Percentiles rank a stretch among this genome's conserved stretches.
Conservation (phyloP, 2,888 invertebrate genomes). For the Troides oblongomaculatus region DNA sequence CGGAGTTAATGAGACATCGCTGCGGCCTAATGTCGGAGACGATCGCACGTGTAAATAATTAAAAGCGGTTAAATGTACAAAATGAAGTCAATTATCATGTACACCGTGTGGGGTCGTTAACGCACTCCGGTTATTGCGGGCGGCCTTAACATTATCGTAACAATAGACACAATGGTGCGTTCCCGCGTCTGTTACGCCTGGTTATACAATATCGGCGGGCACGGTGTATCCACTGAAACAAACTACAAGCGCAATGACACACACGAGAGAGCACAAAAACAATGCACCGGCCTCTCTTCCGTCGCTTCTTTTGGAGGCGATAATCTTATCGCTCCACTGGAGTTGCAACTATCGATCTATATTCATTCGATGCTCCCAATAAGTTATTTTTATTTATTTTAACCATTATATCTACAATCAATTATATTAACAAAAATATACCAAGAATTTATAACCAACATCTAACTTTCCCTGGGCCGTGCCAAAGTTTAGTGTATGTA, state of each 20-base stretch:
- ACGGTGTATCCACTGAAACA: constrained; percentile 37
- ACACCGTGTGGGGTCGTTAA: constrained; percentile 23
- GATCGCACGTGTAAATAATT: constrained; percentile 21
- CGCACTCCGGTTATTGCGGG: constrained; percentile 46
- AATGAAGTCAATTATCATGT: constrained; percentile 25
- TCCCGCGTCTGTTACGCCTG: constrained; percentile 73
- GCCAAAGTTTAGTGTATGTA: no score
- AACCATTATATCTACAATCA: no score
- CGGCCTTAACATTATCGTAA: constrained; percentile 73
- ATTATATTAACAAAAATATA: no score
- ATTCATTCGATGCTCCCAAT: not conserved
- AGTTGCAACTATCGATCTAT: not conserved
- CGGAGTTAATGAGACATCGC: not conserved
- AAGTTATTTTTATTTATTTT: not conserved
- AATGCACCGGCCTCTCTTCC: constrained; percentile 38
- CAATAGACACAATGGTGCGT: constrained; percentile 68
- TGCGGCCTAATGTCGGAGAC: constrained; percentile 8
- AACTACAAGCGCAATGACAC: constrained; percentile 45
- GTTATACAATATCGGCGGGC: constrained; percentile 69
- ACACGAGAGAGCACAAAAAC: constrained; percentile 54
- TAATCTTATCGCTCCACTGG: not conserved
- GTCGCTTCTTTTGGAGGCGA: constrained; percentile 1
- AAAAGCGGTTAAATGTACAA: constrained; percentile 21
- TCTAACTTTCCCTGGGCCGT: not conserved
- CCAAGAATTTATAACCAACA: not conserved